phyloP scores from a whole-genome alignment of 2,797 vertebrate genomes.

The Helarctos malayanus region DNA sequence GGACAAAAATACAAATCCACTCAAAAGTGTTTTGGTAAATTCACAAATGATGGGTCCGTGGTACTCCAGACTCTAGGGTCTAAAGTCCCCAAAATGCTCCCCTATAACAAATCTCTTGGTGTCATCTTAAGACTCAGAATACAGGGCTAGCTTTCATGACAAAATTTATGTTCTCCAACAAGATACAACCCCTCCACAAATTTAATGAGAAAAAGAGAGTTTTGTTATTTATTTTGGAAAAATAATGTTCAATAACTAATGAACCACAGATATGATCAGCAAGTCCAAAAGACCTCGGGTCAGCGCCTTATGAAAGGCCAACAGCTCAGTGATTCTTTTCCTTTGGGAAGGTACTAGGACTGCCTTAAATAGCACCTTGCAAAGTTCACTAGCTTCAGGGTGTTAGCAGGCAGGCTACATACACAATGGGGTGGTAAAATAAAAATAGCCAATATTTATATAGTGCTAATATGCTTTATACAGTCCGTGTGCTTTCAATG shows the following conservation, averaged over 20 bases:
- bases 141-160: background rate
- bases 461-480: background rate
- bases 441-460: background rate
- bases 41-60: background rate
- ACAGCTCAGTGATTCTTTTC: background rate
- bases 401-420: background rate
- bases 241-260: background rate
- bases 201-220: background rate
- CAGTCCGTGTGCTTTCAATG: background rate
- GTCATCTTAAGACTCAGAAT: background rate
- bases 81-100: background rate
- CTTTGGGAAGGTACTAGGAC: background rate
- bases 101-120: background rate
- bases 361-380: background rate
- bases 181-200: background rate
- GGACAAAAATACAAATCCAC: slow-evolving; percentile 53
- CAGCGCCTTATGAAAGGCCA: background rate
- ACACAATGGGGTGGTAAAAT: background rate
- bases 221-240: slow-evolving; percentile 28
- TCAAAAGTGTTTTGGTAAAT: slow-evolving; percentile 16
- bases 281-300: background rate
- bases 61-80: background rate
- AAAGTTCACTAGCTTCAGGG: background rate
- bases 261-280: background rate
- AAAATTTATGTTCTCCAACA: background rate